Conservation (phyloP, 2,113 vertebrate species). For the Neomonachus schauinslandi region DNA sequence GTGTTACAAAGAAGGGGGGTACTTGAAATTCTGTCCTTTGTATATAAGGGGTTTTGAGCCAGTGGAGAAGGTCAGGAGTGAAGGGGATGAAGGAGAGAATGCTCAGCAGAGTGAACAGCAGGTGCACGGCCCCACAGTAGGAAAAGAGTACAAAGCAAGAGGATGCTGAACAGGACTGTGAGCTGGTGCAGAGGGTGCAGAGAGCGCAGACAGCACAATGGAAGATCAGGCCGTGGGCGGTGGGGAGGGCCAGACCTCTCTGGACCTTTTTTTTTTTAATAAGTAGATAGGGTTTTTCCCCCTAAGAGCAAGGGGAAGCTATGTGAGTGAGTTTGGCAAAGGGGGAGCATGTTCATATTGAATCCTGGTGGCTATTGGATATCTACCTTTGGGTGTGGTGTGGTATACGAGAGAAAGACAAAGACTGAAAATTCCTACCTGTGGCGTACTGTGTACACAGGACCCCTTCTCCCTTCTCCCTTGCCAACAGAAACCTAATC, state of each 20-base stretch:
- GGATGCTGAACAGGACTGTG: background rate
- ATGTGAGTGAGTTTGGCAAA: background rate
- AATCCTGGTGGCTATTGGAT: background rate
- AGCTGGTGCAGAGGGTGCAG: background rate
- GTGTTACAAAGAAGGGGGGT: background rate
- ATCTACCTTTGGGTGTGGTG: background rate
- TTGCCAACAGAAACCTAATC: background rate
- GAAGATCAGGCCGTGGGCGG: background rate
- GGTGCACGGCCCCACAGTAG: background rate
- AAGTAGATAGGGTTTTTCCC: too few relatives aligned
- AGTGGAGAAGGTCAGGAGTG: background rate
- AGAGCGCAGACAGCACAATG: fast-evolving
- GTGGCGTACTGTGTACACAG: too few relatives aligned
- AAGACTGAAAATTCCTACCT: background rate
- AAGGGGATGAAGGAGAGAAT: background rate
- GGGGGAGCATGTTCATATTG: background rate
- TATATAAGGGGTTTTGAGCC: background rate
- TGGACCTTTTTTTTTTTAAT: background rate
- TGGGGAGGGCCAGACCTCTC: background rate
- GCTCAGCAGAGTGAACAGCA: background rate
- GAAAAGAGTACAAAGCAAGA: background rate
- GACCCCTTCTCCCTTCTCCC: background rate
- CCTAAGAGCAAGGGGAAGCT: background rate
- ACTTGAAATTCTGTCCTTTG: background rate
- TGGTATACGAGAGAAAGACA: background rate